Evolutionary conservation across 2,797 vertebrate genomes (phyloP), one percentile per base, ranked within the genome.

Genomic region (Kryptolebias ocellatus): DNA sequence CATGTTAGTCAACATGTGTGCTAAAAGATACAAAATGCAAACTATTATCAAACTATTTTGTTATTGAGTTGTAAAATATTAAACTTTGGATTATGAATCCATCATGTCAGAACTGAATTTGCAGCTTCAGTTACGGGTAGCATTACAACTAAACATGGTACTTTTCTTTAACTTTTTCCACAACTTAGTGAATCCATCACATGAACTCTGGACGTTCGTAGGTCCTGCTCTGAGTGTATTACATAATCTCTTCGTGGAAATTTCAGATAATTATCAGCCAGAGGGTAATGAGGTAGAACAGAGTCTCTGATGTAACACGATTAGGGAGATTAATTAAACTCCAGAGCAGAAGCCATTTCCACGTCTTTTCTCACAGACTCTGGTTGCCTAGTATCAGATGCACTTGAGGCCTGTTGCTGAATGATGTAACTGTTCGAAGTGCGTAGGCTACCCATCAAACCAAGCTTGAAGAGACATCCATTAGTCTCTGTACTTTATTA

Each of bases 231-330:
- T 47, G 5, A 49, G 18, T n/a, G 4, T 24, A 53, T 80, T 62
- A 53, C 16, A 61, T 74, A 60, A 77, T 63, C 47, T 59, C 37
- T 60, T 16, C 8, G 28, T 42, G 42, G 53, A 29, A 55, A 67
- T 63, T 66, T 67, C 45, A 70, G 60, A 74, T 60, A 74, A 79
- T 53, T 68, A 81, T 87, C 34, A 66, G 17, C 11, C 49, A 66
- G 58, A 84, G 67, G 39, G 49, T 74, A 85, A 76, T 74, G 80
- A 82, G 64, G 74, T 55, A 72, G 78, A 86, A 76, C 52, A 71
- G 60, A 66, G 62, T 34, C 64, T 75, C 28, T 83, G 72, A 81
- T 85, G 78, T 78, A 83, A 82, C 50, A 50, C 42, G 64, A 88
- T 85, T 59, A 70, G 60, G 52, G 4, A 60, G 46, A 76, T 77